phyloP scores from a whole-genome alignment of 2,113 vertebrate species.

The Forbesichthys papilliferus region DNA sequence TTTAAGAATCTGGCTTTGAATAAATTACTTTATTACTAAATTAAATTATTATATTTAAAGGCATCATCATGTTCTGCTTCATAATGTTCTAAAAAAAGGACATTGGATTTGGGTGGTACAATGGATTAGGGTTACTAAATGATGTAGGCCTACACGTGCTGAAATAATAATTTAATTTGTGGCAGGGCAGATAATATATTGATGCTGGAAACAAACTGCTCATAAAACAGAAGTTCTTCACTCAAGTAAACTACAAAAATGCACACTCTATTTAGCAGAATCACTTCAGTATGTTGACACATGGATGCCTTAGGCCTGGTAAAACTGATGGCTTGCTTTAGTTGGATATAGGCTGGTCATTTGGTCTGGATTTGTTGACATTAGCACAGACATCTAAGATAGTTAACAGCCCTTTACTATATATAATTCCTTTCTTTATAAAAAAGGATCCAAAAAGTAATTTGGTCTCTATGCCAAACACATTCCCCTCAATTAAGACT shows the following conservation, averaged over 20 bases:
- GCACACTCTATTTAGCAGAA: not conserved
- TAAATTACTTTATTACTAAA: not conserved
- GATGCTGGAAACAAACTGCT: not conserved
- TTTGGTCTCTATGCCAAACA: constrained; percentile 27
- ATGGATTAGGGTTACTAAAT: not conserved
- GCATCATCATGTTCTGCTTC: not conserved
- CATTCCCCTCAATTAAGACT: constrained; percentile 17
- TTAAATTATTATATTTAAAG: not conserved
- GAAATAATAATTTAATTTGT: not conserved
- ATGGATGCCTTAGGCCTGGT: not conserved
- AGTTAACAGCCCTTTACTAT: not conserved
- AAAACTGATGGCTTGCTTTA: not conserved
- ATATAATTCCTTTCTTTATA: constrained; percentile 21
- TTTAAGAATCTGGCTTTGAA: not conserved
- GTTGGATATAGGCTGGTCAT: not conserved
- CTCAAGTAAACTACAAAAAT: not conserved
- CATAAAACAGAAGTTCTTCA: too few relatives aligned
- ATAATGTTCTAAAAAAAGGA: not conserved
- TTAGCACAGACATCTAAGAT: not conserved
- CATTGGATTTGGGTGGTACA: not conserved
- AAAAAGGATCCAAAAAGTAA: constrained; percentile 39
- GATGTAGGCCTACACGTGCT: not conserved
- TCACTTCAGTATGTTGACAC: not conserved
- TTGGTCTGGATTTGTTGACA: constrained; percentile 4
- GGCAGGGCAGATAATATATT: not conserved